Percentiles rank a stretch among this genome's conserved stretches.
Conservation (phyloP, 2,888 invertebrate genomes). For the Pseudococcus jackbeardsleyi region DNA sequence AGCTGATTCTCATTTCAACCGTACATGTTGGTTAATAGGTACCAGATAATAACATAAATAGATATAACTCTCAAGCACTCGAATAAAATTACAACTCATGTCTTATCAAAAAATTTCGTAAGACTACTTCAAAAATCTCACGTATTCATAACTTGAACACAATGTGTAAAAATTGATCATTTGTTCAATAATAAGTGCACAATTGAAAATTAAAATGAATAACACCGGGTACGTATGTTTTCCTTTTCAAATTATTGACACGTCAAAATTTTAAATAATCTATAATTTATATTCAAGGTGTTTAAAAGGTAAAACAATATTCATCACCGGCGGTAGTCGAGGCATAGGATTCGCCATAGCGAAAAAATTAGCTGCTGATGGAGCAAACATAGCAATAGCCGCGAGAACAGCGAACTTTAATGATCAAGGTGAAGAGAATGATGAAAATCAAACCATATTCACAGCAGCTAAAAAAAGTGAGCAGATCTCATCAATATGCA, state of each 20-base stretch:
- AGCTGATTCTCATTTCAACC: neutral
- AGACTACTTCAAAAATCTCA: neutral
- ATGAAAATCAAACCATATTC: slow-evolving; percentile 91
- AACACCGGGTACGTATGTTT: slow-evolving; percentile 62
- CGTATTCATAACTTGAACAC: neutral
- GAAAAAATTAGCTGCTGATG: slow-evolving; percentile 90
- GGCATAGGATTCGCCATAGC: slow-evolving; percentile 97
- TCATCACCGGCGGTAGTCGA: slow-evolving; percentile 95
- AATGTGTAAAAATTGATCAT: neutral
- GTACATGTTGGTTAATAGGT: neutral
- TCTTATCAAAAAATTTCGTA: neutral
- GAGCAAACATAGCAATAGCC: slow-evolving; percentile 90
- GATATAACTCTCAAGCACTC: neutral
- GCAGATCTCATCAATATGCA: neutral
- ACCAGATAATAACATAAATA: neutral
- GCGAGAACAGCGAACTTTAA: slow-evolving; percentile 92
- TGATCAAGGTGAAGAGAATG: slow-evolving; percentile 73
- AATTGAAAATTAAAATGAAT: slow-evolving; percentile 41
- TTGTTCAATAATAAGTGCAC: neutral
- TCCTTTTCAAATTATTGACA: neutral
- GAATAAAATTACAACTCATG: neutral
- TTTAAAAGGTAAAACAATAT: slow-evolving; percentile 89
- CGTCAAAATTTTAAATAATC: neutral
- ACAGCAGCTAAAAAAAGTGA: slow-evolving; percentile 89
- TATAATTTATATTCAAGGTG: slow-evolving; percentile 71